phyloP scores from a whole-genome alignment of 2,797 vertebrate species.

The Strix occidentalis region DNA sequence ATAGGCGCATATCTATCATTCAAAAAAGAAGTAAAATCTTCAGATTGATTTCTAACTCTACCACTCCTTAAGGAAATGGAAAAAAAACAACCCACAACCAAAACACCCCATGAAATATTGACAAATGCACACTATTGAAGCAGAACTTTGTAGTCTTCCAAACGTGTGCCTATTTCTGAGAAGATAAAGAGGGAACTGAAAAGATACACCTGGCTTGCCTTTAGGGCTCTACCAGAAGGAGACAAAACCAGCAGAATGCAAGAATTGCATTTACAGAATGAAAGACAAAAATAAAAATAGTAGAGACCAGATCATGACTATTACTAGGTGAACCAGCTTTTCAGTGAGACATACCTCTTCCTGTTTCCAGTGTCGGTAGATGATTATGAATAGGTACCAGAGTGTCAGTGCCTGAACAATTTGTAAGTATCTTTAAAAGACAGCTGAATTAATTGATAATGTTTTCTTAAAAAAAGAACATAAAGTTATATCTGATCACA shows the following conservation, averaged over 20 bases:
- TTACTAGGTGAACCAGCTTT: background rate
- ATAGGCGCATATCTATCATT: background rate
- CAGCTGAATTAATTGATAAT: fast-evolving
- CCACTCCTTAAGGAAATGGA: background rate
- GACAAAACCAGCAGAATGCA: background rate
- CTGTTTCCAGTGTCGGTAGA: fast-evolving
- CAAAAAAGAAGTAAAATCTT: background rate
- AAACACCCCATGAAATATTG: background rate
- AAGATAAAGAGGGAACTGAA: background rate
- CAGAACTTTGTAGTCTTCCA: background rate
- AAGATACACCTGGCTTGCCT: background rate
- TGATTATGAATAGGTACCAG: background rate
- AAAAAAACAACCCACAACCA: background rate
- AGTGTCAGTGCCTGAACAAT: background rate
- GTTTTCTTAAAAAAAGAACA: background rate
- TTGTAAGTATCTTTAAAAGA: background rate
- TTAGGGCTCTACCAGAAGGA: background rate
- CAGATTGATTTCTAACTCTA: background rate
- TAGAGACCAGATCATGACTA: background rate
- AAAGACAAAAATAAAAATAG: background rate
- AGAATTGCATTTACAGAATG: background rate
- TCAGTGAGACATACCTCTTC: background rate
- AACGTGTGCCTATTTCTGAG: fast-evolving
- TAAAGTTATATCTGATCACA: background rate
- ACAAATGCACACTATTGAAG: fast-evolving